A percentile compares a stretch with the other conserved stretches of the same genome.
phyloP scores from a whole-genome alignment of 2,113 vertebrate species.

The Pedetes capensis region DNA sequence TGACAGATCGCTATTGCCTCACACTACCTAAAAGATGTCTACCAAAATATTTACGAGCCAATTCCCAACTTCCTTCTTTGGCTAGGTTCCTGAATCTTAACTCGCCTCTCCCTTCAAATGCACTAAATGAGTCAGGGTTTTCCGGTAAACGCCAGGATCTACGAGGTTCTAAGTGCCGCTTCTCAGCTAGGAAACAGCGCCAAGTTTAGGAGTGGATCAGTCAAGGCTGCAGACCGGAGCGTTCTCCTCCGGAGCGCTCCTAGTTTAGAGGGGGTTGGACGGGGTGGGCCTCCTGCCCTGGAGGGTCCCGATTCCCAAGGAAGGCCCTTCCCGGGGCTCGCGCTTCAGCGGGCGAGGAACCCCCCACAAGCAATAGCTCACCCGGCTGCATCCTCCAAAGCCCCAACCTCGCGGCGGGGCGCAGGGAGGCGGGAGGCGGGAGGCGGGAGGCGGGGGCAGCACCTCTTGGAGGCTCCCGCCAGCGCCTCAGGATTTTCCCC shows the following conservation, averaged over 20 bases:
- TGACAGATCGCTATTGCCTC: neutral
- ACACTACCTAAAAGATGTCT: neutral
- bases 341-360: conserved; percentile 19
- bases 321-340: conserved; percentile 12
- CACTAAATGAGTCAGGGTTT: neutral
- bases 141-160: neutral
- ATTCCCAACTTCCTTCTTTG: conserved; percentile 9
- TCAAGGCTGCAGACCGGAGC: neutral
- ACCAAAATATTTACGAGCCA: neutral
- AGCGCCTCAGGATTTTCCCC: neutral
- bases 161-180: neutral
- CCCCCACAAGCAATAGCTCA: conserved; percentile 63
- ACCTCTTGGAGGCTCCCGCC: conserved; percentile 33
- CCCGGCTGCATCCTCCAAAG: conserved; percentile 64
- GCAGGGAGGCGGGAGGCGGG: conserved; percentile 39
- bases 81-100: neutral
- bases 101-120: neutral
- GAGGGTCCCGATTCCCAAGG: conserved; percentile 15
- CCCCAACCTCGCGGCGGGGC: conserved; percentile 56
- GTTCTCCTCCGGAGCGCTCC: neutral
- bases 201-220: conserved; percentile 27
- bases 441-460: no score
- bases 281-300: neutral
- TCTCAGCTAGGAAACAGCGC: neutral
- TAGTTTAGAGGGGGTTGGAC: neutral